phyloP scores from a whole-genome alignment of 2,113 vertebrate species.

The Lepidothrix coronata region DNA sequence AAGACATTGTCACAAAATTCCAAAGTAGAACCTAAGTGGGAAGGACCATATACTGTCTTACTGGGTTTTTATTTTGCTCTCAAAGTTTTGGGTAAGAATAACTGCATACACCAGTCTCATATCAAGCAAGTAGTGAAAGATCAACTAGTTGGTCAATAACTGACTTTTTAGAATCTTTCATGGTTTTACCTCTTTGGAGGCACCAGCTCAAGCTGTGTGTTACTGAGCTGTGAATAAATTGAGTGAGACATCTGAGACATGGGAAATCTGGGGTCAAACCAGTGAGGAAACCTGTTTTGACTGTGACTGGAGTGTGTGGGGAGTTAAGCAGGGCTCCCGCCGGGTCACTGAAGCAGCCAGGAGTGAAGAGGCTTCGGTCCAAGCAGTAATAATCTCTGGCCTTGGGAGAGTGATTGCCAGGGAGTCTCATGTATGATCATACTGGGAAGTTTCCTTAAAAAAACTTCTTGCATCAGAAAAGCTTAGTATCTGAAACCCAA shows the following conservation, averaged over 20 bases:
- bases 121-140: not conserved
- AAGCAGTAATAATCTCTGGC: not conserved
- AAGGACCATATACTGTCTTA: not conserved
- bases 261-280: not conserved
- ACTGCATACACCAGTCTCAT: not conserved
- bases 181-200: not conserved
- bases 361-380: not conserved
- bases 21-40: not conserved
- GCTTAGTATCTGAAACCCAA: not conserved
- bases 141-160: too few species aligned
- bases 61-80: not conserved
- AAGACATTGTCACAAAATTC: not conserved
- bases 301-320: too few species aligned
- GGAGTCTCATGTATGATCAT: not conserved
- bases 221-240: not conserved
- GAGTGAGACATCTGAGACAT: not conserved
- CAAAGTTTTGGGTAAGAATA: not conserved
- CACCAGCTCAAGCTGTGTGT: not conserved
- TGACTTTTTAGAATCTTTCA: not conserved
- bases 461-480: not conserved
- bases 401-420: too few species aligned
- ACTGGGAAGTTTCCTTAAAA: not conserved
- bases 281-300: not conserved
- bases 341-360: fast-evolving
- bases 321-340: fast-evolving